phyloP scores from a whole-genome alignment of 2,888 invertebrate genomes.

The Rambutsinella grinnellia region DNA sequence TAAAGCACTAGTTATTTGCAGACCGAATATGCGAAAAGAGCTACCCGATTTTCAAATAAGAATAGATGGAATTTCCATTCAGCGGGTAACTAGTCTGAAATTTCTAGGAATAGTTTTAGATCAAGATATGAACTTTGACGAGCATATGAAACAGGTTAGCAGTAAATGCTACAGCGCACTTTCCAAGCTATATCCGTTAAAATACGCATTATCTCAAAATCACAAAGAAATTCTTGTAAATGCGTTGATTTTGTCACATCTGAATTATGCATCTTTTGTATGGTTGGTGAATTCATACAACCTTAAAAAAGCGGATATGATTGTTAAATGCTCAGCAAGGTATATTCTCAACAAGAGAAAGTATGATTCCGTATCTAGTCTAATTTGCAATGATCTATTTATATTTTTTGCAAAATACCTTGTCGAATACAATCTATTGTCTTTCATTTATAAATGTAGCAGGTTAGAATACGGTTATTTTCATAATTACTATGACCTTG shows the following conservation, averaged over 20 bases:
- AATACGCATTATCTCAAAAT: neutral
- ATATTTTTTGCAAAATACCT: neutral
- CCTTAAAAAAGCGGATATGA: neutral
- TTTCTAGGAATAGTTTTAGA: conserved; percentile 28
- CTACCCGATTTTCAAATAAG: neutral
- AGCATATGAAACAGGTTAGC: neutral
- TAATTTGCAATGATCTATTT: neutral
- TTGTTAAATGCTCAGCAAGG: neutral
- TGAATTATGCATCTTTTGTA: conserved; percentile 4
- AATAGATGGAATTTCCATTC: neutral
- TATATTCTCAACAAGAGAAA: conserved; percentile 4
- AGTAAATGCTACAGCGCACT: conserved; percentile 22
- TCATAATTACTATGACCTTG: neutral
- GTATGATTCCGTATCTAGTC: neutral
- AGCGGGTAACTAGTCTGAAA: neutral
- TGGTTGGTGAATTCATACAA: no score
- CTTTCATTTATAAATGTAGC: neutral
- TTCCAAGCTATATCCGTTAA: conserved; percentile 7
- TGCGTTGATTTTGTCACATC: conserved; percentile 17
- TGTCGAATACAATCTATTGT: neutral
- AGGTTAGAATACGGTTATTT: neutral
- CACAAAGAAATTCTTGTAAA: conserved; percentile 1
- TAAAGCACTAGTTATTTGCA: conserved; percentile 31
- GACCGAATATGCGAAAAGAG: neutral
- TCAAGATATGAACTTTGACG: conserved; percentile 12